These are phyloP conservation scores for Mionectes olivaceus DNA, from an alignment of 2,797 vertebrate species.

Conservation along the genomic window DNA sequence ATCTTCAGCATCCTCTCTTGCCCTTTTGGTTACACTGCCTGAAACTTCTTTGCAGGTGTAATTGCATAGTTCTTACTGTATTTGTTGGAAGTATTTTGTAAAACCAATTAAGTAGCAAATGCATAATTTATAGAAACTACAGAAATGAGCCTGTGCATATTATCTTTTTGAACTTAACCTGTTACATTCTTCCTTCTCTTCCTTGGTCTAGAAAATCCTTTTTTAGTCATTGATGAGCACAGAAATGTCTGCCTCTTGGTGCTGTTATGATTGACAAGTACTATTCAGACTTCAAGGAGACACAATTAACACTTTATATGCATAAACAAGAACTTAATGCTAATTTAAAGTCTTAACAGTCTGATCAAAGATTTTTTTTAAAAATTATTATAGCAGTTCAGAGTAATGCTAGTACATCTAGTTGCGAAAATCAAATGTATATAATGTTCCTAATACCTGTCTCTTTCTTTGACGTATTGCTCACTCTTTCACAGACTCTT, in stretches of 20 bases:
- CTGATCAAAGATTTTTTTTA: neutral
- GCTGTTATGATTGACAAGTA: neutral
- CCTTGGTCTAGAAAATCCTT: neutral
- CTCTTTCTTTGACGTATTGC: neutral
- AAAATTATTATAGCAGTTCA: neutral
- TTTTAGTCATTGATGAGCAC: neutral
- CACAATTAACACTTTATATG: neutral
- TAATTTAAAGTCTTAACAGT: neutral
- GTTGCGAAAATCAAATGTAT: neutral
- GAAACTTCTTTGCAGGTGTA: neutral
- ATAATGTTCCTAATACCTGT: accelerated
- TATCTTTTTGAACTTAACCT: neutral
- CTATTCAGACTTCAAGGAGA: neutral
- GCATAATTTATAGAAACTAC: neutral
- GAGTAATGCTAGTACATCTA: neutral
- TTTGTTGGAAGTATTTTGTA: neutral
- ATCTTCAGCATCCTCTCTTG: neutral
- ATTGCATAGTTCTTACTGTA: neutral
- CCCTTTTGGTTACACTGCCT: neutral
- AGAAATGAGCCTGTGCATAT: neutral
- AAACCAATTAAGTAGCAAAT: neutral
- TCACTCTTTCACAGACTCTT: neutral
- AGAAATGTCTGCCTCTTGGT: neutral
- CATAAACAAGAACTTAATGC: neutral
- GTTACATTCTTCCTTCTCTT: neutral